A percentile compares a stretch with the other conserved stretches of the same genome.
phyloP scores from a whole-genome alignment of 2,888 invertebrate genomes.

The Crocallis elinguaria region DNA sequence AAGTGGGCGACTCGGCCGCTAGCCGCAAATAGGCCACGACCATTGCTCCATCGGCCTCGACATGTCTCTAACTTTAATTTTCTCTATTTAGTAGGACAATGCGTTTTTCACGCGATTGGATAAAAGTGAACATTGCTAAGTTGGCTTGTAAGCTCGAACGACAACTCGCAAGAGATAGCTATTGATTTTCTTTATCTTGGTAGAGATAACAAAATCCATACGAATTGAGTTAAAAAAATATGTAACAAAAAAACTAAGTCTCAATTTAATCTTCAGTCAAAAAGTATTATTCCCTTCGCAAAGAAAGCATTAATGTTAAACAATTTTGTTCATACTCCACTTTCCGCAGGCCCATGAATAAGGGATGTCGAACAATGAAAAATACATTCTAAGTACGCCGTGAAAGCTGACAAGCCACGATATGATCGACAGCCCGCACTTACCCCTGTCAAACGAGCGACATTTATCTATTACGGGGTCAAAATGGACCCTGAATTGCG shows the following conservation, averaged over 20 bases:
- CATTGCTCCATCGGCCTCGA: constrained; percentile 55
- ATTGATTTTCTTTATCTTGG: no score
- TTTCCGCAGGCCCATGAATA: constrained; percentile 22
- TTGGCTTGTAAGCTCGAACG: background rate
- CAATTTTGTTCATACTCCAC: constrained; percentile 18
- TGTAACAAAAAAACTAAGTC: background rate
- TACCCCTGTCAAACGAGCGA: constrained; percentile 55
- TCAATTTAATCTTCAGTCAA: no score
- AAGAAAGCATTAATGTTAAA: constrained; percentile 6
- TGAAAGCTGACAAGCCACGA: constrained; percentile 32
- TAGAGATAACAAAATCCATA: no score
- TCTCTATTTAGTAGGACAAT: constrained; percentile 44
- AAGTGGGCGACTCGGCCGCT: constrained; percentile 71
- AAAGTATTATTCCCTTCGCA: background rate
- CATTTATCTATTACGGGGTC: constrained; percentile 54
- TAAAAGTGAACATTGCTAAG: constrained; percentile 10
- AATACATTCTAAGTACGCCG: constrained; percentile 37
- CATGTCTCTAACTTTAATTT: constrained; percentile 58
- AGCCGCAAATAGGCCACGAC: constrained; percentile 74
- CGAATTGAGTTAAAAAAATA: no score
- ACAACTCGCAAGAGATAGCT: background rate
- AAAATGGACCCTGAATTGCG: constrained; percentile 46
- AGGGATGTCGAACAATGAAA: constrained; percentile 47
- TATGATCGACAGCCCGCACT: constrained; percentile 53
- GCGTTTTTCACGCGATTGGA: constrained; percentile 7